Base-by-base conservation (phyloP, 2,113 vertebrate species). In the Pseudolaguvia tuberculata region DNA sequence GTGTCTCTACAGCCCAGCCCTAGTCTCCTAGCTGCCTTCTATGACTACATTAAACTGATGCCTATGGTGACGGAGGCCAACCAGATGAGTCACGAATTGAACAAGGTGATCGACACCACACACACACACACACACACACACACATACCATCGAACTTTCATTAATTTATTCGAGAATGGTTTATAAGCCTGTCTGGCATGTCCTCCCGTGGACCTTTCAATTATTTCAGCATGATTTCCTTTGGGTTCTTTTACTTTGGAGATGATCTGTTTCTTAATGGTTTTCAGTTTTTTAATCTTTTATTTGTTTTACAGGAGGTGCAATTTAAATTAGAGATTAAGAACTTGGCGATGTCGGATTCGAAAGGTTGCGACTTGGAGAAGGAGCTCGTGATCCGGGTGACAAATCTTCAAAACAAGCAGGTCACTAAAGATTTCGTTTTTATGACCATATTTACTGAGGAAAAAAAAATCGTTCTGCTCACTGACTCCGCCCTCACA, bases 41-140 rank as follows among this genome's bases (percentile, higher is more conserved):
- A 95, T 15, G 93, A 95, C 83, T 96, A 94, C 66, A 80, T 94
- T 82, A 92, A 91, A 76, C 86, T 94, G 77, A 93, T 93, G 90
- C 93, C 93, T 0, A 88, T 94, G 87, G 89, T 93, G 68, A 90
- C 90, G 1, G 94, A 95, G 84, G 94, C 89, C 50, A 95, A 94
- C 78, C 94, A 96, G 83, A 95, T 96, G 91, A 94, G 93, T 27
- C 84, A 93, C 73, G 94, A 96, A 73, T 86, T 95, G 13, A 85
- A 82, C 68, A 95, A 95, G 90, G 94, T 94, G 78, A 61, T 11
- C 23, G n/a, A n/a, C n/a, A n/a, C n/a, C n/a, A n/a, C n/a, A n/a
- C n/a, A n/a, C n/a, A n/a, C n/a, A n/a, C n/a, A n/a, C n/a, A n/a
- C n/a, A n/a, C n/a, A n/a, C n/a, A n/a, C n/a, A n/a, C n/a, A n/a